Evolutionary conservation across 2,888 invertebrate species (phyloP).

Genomic region (Agriopis marginaria): DNA sequence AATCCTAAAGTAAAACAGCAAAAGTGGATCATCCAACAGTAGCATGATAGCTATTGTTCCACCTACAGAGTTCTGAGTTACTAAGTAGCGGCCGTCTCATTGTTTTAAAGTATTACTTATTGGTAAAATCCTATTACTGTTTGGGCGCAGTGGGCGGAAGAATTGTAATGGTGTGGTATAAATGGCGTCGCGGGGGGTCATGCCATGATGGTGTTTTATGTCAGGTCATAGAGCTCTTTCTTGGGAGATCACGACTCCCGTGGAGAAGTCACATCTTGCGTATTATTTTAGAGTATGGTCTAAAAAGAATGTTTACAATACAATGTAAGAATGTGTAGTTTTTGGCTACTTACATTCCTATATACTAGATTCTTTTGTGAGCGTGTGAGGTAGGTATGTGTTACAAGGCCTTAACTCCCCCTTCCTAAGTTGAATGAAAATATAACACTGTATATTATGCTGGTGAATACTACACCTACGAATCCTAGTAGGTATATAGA

Average conservation of each 20-base stretch:
- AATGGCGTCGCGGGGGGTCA: slow-evolving; percentile 18
- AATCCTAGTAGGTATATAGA: too few relatives aligned
- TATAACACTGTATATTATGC: too few relatives aligned
- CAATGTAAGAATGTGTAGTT: background rate
- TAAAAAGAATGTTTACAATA: too few relatives aligned
- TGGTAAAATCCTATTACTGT: slow-evolving; percentile 23
- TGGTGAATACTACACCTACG: too few relatives aligned
- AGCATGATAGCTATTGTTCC: slow-evolving; percentile 25
- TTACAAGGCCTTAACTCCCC: too few relatives aligned
- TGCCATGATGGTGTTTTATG: slow-evolving; percentile 14
- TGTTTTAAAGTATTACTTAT: slow-evolving; percentile 36
- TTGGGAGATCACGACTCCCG: slow-evolving; percentile 6
- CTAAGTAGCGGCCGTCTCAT: slow-evolving; percentile 37
- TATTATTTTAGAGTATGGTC: background rate
- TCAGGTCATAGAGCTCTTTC: slow-evolving; percentile 11
- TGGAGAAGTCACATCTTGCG: background rate
- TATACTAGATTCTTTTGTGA: too few relatives aligned
- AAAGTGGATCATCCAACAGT: slow-evolving; percentile 14
- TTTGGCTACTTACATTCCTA: too few relatives aligned
- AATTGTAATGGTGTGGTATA: slow-evolving; percentile 22
- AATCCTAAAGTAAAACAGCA: slow-evolving; percentile 8
- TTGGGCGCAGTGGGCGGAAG: slow-evolving; percentile 27
- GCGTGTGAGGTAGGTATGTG: too few relatives aligned
- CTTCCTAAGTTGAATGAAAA: too few relatives aligned
- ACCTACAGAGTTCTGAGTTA: slow-evolving; percentile 42